These are phyloP conservation scores for Ifrita kowaldi DNA, from an alignment of 2,113 vertebrate species.

Conservation along the genomic window DNA sequence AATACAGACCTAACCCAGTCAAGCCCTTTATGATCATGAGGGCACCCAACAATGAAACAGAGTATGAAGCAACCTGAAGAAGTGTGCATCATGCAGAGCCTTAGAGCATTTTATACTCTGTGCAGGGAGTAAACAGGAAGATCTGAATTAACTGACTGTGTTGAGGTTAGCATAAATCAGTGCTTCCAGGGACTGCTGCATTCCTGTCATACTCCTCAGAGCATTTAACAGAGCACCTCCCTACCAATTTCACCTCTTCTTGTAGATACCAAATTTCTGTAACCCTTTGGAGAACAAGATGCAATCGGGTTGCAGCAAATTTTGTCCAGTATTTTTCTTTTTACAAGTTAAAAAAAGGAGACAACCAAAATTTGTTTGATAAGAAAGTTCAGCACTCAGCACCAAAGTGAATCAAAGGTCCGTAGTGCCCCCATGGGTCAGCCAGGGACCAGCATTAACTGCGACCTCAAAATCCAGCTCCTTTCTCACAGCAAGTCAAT, in stretches of 20 bases:
- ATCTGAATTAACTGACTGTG: background rate
- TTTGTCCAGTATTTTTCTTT: background rate
- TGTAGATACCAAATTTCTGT: background rate
- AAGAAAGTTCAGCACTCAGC: background rate
- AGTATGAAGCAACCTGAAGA: background rate
- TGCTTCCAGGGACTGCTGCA: background rate
- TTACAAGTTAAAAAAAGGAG: background rate
- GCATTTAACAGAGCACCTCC: background rate
- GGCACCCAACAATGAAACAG: background rate
- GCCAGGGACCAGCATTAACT: background rate
- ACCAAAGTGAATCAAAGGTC: background rate
- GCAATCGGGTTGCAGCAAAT: background rate
- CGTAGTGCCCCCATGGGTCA: accelerated
- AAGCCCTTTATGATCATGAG: background rate
- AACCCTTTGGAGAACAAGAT: background rate
- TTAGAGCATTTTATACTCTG: background rate
- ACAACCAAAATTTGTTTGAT: background rate
- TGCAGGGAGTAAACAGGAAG: background rate
- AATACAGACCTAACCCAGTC: background rate
- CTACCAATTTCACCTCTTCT: background rate
- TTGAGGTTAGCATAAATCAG: background rate
- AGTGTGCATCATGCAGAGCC: background rate
- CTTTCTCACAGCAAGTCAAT: background rate
- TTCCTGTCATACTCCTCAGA: background rate
- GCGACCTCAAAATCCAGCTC: background rate